Evolutionary conservation across 2,888 invertebrate genomes (phyloP).

Genomic region (Listrodromus nycthemerus): DNA sequence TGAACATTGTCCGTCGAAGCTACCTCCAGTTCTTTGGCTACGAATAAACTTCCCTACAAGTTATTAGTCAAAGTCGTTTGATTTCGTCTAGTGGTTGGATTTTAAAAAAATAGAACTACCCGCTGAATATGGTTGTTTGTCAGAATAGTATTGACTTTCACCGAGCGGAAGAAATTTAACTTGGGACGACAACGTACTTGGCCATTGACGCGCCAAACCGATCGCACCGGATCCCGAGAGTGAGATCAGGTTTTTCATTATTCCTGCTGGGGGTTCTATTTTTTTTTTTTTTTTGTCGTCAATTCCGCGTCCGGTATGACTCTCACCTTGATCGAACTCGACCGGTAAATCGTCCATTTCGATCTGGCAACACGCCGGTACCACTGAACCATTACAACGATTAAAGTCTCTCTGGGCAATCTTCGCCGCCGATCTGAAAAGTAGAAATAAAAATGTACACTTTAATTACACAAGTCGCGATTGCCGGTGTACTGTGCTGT

Average conservation of each 20-base stretch:
- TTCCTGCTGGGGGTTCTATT: not conserved
- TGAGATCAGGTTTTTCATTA: slow-evolving; percentile 47
- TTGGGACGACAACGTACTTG: slow-evolving; percentile 41
- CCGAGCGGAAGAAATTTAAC: slow-evolving; percentile 26
- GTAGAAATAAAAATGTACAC: slow-evolving; percentile 32
- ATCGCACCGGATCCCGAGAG: slow-evolving; percentile 50
- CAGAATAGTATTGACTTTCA: slow-evolving; percentile 49
- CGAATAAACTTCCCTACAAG: not conserved
- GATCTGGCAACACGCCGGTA: slow-evolving; percentile 11
- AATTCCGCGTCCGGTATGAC: slow-evolving; percentile 23
- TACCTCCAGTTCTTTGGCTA: not conserved
- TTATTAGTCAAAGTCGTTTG: not conserved
- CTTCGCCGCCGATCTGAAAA: slow-evolving; percentile 1
- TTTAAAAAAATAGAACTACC: not conserved
- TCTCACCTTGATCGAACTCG: slow-evolving; percentile 56
- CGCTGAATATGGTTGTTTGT: not conserved
- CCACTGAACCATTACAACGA: not conserved
- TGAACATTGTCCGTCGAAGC: slow-evolving; percentile 1
- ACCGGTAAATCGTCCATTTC: slow-evolving; percentile 43
- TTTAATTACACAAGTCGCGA: slow-evolving; percentile 19
- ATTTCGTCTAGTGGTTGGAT: too few relatives aligned
- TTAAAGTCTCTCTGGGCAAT: slow-evolving; percentile 1
- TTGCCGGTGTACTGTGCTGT: slow-evolving; percentile 1
- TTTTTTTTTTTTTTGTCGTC: slow-evolving; percentile 31
- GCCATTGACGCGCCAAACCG: slow-evolving; percentile 39